Percentiles rank a stretch among this genome's conserved stretches.
Conservation (phyloP, 1,140 invertebrate genomes). For the Charaxes varanes region DNA sequence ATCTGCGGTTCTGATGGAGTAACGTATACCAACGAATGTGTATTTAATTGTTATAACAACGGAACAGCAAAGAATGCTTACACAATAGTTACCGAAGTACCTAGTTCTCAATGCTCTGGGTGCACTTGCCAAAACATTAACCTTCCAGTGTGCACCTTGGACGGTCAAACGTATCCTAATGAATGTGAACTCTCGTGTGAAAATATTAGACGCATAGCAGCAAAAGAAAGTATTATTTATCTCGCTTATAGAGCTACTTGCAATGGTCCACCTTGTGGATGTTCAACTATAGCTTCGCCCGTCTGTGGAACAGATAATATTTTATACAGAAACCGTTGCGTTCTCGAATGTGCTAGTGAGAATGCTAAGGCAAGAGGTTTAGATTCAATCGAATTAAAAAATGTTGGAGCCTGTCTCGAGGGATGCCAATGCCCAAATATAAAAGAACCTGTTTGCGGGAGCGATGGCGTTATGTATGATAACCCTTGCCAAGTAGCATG, state of each 20-base stretch:
- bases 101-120: conserved; percentile 18
- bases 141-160: conserved; percentile 39
- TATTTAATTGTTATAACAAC: conserved; percentile 21
- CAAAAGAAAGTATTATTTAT: conserved; percentile 16
- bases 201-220: conserved; percentile 17
- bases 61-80: background rate
- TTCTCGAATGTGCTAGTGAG: conserved; percentile 19
- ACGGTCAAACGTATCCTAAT: conserved; percentile 34
- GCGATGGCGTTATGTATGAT: conserved; percentile 22
- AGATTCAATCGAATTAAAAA: conserved; percentile 21
- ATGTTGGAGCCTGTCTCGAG: conserved; percentile 25
- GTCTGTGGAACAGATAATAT: conserved; percentile 31
- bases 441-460: conserved; percentile 24
- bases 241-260: conserved; percentile 30
- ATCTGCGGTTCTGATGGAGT: conserved; percentile 29
- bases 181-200: conserved; percentile 35
- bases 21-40: conserved; percentile 27
- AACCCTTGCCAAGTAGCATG: conserved; percentile 23
- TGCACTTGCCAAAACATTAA: conserved; percentile 76
- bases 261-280: conserved; percentile 19
- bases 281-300: conserved; percentile 21
- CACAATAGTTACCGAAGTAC: conserved; percentile 1
- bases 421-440: conserved; percentile 23
- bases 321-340: conserved; percentile 30
- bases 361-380: conserved; percentile 7